These are phyloP conservation scores for Xiphorhynchus elegans DNA, from an alignment of 2,113 vertebrate genomes.

Conservation along the genomic window DNA sequence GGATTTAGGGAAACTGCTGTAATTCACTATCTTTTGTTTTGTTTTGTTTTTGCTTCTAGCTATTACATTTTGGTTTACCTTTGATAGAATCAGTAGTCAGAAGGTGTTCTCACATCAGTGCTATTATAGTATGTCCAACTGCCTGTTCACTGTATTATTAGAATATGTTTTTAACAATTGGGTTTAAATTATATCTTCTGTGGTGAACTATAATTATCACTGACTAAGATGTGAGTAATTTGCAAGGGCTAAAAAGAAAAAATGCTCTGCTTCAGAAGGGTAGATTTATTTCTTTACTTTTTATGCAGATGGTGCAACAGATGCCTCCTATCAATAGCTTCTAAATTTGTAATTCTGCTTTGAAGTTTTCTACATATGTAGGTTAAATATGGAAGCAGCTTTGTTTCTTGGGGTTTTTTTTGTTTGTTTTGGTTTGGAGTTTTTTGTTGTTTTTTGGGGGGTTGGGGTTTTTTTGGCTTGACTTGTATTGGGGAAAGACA, in stretches of 20 bases:
- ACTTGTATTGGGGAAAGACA: neutral
- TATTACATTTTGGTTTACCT: neutral
- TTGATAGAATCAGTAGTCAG: neutral
- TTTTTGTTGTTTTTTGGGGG: no score
- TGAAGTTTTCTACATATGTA: conserved; percentile 30
- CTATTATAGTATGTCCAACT: neutral
- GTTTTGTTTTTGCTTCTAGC: neutral
- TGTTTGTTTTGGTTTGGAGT: neutral
- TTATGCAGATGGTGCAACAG: conserved; percentile 58
- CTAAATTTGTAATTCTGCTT: conserved; percentile 34
- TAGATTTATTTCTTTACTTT: conserved; percentile 15
- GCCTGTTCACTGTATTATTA: neutral
- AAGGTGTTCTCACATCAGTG: neutral
- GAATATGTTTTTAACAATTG: neutral
- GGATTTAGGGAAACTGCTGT: neutral
- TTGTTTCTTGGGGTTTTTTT: neutral
- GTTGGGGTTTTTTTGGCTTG: neutral
- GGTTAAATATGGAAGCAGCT: neutral
- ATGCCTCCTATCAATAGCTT: conserved; percentile 54
- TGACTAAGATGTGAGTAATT: neutral
- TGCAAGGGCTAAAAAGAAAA: neutral
- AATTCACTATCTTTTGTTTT: neutral
- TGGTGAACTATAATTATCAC: neutral
- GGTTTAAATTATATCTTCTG: neutral
- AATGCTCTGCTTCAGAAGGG: neutral